Conservation (phyloP, 2,797 vertebrate species). For the Enteromius trimaculatus region DNA sequence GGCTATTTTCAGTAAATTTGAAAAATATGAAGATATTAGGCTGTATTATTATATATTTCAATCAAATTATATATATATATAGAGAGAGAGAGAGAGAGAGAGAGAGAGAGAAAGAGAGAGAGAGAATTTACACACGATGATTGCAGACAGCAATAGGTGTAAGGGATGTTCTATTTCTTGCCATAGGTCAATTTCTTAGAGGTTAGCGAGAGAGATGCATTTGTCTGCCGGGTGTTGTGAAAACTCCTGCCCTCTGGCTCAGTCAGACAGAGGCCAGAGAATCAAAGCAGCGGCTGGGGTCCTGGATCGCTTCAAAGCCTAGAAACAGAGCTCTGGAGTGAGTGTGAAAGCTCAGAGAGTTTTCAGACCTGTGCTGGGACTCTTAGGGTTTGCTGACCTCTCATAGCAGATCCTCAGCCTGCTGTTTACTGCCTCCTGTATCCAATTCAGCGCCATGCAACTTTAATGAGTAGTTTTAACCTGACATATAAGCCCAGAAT, state of each 20-base stretch:
- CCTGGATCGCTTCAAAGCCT: constrained; percentile 32
- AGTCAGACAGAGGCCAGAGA: constrained; percentile 35
- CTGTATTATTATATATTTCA: no score
- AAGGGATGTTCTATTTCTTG: not conserved
- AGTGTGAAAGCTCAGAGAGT: constrained; percentile 24
- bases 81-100: no score
- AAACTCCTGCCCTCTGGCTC: constrained; percentile 44
- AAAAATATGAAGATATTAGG: no score
- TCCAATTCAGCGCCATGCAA: constrained; percentile 45
- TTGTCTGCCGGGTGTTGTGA: constrained; percentile 13
- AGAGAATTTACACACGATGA: not conserved
- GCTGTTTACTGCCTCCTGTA: constrained; percentile 42
- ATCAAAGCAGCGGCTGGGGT: constrained; percentile 41
- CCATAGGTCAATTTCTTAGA: constrained; percentile 16
- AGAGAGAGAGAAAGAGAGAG: no score
- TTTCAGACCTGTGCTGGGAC: constrained; percentile 16
- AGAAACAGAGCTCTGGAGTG: constrained; percentile 27
- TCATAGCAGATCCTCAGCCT: constrained; percentile 27
- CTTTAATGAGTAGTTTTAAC: constrained; percentile 56
- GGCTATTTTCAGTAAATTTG: no score
- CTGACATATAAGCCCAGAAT: constrained; percentile 34
- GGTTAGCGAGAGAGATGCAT: constrained; percentile 10
- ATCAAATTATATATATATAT: no score
- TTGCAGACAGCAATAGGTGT: not conserved
- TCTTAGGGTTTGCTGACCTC: constrained; percentile 36